A percentile compares a stretch with the other conserved stretches of the same genome.
Conservation (phyloP, 2,888 invertebrate genomes). For the Morpho helenor region DNA sequence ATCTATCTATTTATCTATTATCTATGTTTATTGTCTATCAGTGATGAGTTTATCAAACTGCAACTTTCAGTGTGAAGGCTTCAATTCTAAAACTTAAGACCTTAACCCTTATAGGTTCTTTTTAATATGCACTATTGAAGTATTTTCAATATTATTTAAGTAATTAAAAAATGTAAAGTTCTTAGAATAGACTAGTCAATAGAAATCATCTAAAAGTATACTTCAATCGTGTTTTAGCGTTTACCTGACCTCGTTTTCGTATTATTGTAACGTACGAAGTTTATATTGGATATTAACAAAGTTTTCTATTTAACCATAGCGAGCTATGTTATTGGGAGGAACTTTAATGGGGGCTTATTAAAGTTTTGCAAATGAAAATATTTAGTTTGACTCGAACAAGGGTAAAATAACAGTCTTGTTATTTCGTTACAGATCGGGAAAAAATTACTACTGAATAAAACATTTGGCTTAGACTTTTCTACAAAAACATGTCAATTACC, state of each 20-base stretch:
- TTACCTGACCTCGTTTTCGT: conserved; percentile 28
- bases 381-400: conserved; percentile 3
- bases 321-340: conserved; percentile 15
- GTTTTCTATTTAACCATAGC: conserved; percentile 2
- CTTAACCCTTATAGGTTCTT: too few species aligned
- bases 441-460: too few species aligned
- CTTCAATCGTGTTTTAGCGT: conserved; percentile 27
- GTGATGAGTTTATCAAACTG: too few species aligned
- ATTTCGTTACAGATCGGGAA: too few species aligned
- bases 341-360: neutral
- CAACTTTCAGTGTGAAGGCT: too few species aligned
- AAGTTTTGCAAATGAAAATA: conserved; percentile 1
- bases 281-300: conserved; percentile 9
- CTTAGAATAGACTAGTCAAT: conserved; percentile 23
- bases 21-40: too few species aligned
- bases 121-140: too few species aligned
- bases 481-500: too few species aligned
- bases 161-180: conserved; percentile 37
- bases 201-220: conserved; percentile 17
- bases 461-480: too few species aligned
- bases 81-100: too few species aligned
- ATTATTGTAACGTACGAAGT: conserved; percentile 20
- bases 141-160: neutral
- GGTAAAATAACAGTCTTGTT: too few species aligned
- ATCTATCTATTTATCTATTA: too few species aligned